phyloP scores from a whole-genome alignment of 2,113 vertebrate species.

The Microcebus griseorufus region DNA sequence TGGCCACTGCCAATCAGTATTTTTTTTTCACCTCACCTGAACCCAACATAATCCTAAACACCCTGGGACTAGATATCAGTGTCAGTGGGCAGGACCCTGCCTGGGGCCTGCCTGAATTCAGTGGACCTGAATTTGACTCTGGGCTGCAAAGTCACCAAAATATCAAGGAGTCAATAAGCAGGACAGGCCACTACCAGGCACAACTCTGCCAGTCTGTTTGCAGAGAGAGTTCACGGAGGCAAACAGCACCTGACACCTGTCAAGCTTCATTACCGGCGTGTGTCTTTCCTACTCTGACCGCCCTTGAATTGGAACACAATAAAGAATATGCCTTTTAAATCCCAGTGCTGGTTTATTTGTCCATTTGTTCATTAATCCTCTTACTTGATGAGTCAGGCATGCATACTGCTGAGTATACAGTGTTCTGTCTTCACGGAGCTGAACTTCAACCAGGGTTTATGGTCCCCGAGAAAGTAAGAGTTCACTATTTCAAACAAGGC shows the following conservation, averaged over 20 bases:
- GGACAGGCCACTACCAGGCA: too few species aligned
- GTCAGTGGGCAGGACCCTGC: not conserved
- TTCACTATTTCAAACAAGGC: not conserved
- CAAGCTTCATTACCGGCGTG: not conserved
- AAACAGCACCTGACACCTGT: slow-evolving; percentile 14
- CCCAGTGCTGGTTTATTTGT: not conserved
- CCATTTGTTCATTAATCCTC: not conserved
- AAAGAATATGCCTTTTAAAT: not conserved
- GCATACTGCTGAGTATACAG: not conserved
- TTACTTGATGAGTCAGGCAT: not conserved
- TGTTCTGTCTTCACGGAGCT: not conserved
- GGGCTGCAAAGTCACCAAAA: not conserved
- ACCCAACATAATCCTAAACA: not conserved
- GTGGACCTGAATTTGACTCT: not conserved
- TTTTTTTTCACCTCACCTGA: not conserved
- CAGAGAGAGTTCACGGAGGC: not conserved
- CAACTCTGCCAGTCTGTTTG: not conserved
- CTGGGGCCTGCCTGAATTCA: not conserved
- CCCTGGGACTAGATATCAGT: not conserved
- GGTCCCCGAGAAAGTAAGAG: not conserved
- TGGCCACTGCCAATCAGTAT: not conserved
- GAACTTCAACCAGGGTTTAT: not conserved
- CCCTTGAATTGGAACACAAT: not conserved
- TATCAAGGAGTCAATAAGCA: not conserved
- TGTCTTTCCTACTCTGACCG: not conserved